Percentiles rank a stretch among this genome's conserved stretches.
phyloP scores from a whole-genome alignment of 2,113 vertebrate genomes.

The Albula glossodonta region DNA sequence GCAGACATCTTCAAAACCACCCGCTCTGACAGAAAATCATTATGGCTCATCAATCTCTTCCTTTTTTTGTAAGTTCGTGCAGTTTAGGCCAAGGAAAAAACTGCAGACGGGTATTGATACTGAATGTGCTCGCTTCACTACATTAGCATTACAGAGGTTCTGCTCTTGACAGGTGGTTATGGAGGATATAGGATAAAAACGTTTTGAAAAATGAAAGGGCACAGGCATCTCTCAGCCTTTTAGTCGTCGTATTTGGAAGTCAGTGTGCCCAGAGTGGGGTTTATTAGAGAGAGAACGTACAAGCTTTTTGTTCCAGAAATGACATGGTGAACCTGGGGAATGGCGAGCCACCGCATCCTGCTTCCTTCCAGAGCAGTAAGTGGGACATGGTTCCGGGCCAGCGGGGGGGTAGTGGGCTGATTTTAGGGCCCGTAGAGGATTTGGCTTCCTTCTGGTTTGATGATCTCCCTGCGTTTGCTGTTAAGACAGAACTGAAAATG shows the following conservation, averaged over 20 bases:
- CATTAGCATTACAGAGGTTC: not conserved
- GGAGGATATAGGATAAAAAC: not conserved
- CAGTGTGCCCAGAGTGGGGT: not conserved
- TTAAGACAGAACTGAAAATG: not conserved
- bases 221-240: no score
- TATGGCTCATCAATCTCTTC: slow-evolving; percentile 32
- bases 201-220: not conserved
- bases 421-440: slow-evolving; percentile 51
- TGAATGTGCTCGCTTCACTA: not conserved
- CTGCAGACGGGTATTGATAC: not conserved
- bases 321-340: not conserved
- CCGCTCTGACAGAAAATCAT: slow-evolving; percentile 47
- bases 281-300: not conserved
- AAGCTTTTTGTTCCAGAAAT: not conserved
- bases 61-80: slow-evolving; percentile 33
- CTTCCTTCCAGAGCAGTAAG: not conserved
- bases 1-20: slow-evolving; percentile 44
- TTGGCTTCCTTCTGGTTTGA: slow-evolving; percentile 56
- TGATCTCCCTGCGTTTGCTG: slow-evolving; percentile 46
- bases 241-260: not conserved
- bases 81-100: not conserved
- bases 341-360: not conserved
- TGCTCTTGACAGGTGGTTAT: not conserved
- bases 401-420: slow-evolving; percentile 35
- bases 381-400: not conserved